Evolutionary conservation across 2,797 vertebrate species (phyloP).

Genomic region (Ctenopoma kingsleyae): DNA sequence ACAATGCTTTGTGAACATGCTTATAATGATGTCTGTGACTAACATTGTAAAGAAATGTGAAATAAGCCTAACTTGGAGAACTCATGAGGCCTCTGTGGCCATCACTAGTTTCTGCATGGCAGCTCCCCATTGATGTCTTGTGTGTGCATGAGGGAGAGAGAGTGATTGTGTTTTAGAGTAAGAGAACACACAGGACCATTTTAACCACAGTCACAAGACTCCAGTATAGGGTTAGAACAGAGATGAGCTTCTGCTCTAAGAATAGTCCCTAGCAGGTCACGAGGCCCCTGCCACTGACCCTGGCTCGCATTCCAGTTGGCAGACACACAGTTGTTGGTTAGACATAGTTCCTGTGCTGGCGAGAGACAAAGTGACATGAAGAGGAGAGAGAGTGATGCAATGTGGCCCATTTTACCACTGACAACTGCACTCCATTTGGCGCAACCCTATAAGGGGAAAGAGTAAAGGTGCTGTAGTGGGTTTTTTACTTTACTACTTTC

Average conservation of each 20-base stretch:
- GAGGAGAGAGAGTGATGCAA: slow-evolving; percentile 63
- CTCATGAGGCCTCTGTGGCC: slow-evolving; percentile 41
- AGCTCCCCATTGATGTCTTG: slow-evolving; percentile 44
- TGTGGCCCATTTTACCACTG: slow-evolving; percentile 71
- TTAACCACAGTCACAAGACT: slow-evolving; percentile 85
- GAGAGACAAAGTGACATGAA: slow-evolving; percentile 66
- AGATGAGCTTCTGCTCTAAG: slow-evolving; percentile 82
- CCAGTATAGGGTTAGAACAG: slow-evolving; percentile 81
- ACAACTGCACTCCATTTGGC: slow-evolving; percentile 68
- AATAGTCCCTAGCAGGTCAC: slow-evolving; percentile 81
- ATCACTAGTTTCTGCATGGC: slow-evolving; percentile 51
- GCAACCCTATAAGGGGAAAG: slow-evolving; percentile 66
- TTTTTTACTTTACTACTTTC: slow-evolving; percentile 16
- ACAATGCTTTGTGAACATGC: slow-evolving; percentile 15
- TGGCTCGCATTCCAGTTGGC: slow-evolving; percentile 84
- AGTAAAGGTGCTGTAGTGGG: slow-evolving; percentile 33
- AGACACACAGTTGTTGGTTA: slow-evolving; percentile 83
- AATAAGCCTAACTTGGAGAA: slow-evolving; percentile 37
- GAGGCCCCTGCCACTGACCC: slow-evolving; percentile 76
- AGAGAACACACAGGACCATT: slow-evolving; percentile 75
- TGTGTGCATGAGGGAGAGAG: slow-evolving; percentile 26
- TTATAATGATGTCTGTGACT: slow-evolving; percentile 32
- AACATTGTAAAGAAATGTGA: slow-evolving; percentile 30
- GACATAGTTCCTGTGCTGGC: slow-evolving; percentile 73
- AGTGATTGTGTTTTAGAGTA: slow-evolving; percentile 67